These are phyloP conservation scores for Arenicola marina DNA, from an alignment of 2,888 invertebrate species.

Conservation along the genomic window DNA sequence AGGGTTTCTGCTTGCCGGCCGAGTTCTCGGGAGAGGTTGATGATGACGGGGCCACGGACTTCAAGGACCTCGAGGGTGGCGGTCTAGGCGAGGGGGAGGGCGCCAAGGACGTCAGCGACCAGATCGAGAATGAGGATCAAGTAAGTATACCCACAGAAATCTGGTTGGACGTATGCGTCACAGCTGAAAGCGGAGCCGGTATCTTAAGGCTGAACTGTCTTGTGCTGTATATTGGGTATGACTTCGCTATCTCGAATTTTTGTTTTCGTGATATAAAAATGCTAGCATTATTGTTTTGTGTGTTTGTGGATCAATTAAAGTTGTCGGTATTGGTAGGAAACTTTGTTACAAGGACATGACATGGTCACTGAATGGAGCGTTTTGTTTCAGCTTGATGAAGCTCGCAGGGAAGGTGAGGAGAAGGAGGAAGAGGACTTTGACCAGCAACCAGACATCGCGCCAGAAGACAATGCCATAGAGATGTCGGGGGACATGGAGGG, in stretches of 20 bases:
- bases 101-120: constrained; percentile 88
- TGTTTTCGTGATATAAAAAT: too few species aligned
- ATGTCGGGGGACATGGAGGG: constrained; percentile 97
- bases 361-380: too few species aligned
- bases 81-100: constrained; percentile 93
- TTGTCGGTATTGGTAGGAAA: neutral
- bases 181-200: too few species aligned
- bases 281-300: too few species aligned
- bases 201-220: too few species aligned
- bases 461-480: constrained; percentile 69
- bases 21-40: constrained; percentile 72
- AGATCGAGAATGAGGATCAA: constrained; percentile 84
- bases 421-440: constrained; percentile 69
- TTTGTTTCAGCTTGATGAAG: constrained; percentile 74
- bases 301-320: too few species aligned
- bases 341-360: too few species aligned
- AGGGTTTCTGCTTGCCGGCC: constrained; percentile 81
- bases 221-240: too few species aligned
- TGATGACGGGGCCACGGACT: constrained; percentile 61
- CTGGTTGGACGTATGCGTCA: too few species aligned
- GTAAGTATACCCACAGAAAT: too few species aligned
- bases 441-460: constrained; percentile 64
- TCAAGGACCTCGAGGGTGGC: constrained; percentile 70
- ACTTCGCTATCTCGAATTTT: too few species aligned
- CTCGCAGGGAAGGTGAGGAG: constrained; percentile 77